A percentile compares a stretch with the other conserved stretches of the same genome.
Evolutionary conservation across 1,140 invertebrate species (phyloP).

Genomic region (Bombus turneri): DNA sequence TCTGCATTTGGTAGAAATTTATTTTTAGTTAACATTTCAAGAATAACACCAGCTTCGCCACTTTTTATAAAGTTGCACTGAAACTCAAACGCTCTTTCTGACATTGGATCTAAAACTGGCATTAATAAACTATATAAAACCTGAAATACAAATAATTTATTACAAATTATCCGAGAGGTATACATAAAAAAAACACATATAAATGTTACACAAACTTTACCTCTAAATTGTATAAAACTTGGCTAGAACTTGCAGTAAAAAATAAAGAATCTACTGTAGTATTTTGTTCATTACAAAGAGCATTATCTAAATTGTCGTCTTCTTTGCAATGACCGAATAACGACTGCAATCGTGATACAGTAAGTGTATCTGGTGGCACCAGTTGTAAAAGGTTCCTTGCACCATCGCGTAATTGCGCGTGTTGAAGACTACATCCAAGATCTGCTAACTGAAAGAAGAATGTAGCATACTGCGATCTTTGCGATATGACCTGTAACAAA

Average conservation of each 20-base stretch:
- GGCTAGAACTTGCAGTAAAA: slow-evolving; percentile 88
- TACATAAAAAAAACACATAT: neutral
- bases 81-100: slow-evolving; percentile 93
- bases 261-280: slow-evolving; percentile 88
- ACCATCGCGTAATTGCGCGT: slow-evolving; percentile 91
- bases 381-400: slow-evolving; percentile 93
- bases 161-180: neutral
- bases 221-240: slow-evolving; percentile 90
- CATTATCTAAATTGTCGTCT: slow-evolving; percentile 72
- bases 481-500: slow-evolving; percentile 87
- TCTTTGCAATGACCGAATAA: slow-evolving; percentile 81
- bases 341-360: slow-evolving; percentile 86
- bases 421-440: slow-evolving; percentile 91
- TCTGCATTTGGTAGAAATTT: slow-evolving; percentile 93
- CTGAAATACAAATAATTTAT: slow-evolving; percentile 80
- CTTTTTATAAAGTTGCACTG: slow-evolving; percentile 95
- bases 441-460: slow-evolving; percentile 97
- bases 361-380: slow-evolving; percentile 93
- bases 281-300: slow-evolving; percentile 79
- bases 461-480: slow-evolving; percentile 90
- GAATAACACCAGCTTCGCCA: slow-evolving; percentile 90
- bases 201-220: slow-evolving; percentile 72
- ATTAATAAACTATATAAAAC: slow-evolving; percentile 96
- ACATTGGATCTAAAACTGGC: slow-evolving; percentile 92
- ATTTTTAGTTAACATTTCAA: slow-evolving; percentile 94